Conservation (phyloP, 2,797 vertebrate species). For the Sebastolobus altivelis region DNA sequence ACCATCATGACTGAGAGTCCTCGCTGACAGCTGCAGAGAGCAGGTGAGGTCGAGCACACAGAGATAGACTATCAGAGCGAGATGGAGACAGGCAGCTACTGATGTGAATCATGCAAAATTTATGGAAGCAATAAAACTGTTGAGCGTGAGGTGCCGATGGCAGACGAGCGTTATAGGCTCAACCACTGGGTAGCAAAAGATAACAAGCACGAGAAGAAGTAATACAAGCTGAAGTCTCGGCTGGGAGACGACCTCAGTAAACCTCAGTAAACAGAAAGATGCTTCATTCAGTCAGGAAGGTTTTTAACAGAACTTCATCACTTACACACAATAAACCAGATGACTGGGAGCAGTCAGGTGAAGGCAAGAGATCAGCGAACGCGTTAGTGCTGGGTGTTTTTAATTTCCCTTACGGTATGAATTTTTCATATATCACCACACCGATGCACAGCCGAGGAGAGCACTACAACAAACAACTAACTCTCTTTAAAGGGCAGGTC, state of each 20-base stretch:
- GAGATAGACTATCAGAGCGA: constrained; percentile 25
- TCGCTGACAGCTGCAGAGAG: constrained; percentile 1
- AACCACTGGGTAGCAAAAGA: constrained; percentile 43
- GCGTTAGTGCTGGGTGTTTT: too few relatives aligned
- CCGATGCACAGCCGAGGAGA: too few relatives aligned
- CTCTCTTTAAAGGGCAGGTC: too few relatives aligned
- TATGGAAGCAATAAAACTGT: constrained; percentile 71
- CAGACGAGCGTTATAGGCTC: constrained; percentile 37
- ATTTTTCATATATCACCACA: too few relatives aligned
- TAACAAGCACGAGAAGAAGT: constrained; percentile 57
- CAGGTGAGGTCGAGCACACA: constrained; percentile 4
- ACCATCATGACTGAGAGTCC: constrained; percentile 10
- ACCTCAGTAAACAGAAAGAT: background rate
- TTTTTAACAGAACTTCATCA: background rate
- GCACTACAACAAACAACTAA: too few relatives aligned
- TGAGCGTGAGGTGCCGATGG: constrained; percentile 37
- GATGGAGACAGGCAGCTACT: constrained; percentile 25
- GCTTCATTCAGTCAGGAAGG: background rate
- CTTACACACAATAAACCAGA: background rate
- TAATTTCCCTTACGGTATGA: too few relatives aligned
- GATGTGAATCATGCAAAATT: constrained; percentile 73
- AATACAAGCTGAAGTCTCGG: constrained; percentile 29
- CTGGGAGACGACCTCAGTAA: constrained; percentile 28
- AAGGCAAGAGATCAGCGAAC: background rate
- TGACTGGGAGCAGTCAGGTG: background rate